Evolutionary conservation across 2,888 invertebrate species (phyloP).

Genomic region (Lysandra coridon): DNA sequence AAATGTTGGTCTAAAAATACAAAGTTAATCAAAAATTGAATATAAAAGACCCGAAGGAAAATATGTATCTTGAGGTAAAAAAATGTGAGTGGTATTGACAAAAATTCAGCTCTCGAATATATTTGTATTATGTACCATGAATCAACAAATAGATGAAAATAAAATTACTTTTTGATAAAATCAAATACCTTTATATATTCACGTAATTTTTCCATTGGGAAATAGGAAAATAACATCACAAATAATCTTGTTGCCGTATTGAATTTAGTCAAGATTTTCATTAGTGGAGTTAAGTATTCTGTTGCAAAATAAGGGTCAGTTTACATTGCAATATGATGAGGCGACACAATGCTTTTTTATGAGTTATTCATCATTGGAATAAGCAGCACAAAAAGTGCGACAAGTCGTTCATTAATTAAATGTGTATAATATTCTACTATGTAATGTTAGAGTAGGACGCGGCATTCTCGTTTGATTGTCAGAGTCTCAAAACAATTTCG

Average conservation of each 20-base stretch:
- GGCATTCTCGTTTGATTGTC: too few species aligned
- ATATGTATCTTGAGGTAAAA: neutral
- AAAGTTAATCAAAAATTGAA: neutral
- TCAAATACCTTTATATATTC: neutral
- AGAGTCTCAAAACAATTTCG: too few species aligned
- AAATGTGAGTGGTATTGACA: neutral
- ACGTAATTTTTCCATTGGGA: neutral
- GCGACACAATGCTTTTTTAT: too few species aligned
- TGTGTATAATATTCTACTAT: too few species aligned
- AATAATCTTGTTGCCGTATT: neutral
- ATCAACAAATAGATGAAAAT: neutral
- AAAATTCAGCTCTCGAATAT: neutral
- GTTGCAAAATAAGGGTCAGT: too few species aligned
- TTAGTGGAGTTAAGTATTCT: too few species aligned
- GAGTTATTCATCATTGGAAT: too few species aligned
- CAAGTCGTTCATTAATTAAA: too few species aligned
- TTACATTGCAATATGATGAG: too few species aligned
- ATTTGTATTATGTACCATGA: neutral
- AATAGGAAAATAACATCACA: neutral
- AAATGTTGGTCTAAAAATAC: neutral
- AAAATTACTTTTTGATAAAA: neutral
- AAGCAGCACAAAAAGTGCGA: too few species aligned
- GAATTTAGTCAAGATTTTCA: neutral
- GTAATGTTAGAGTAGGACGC: too few species aligned
- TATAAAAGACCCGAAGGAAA: neutral